phyloP scores from a whole-genome alignment of 2,797 vertebrate species.

The Acrossocheilus fasciatus region DNA sequence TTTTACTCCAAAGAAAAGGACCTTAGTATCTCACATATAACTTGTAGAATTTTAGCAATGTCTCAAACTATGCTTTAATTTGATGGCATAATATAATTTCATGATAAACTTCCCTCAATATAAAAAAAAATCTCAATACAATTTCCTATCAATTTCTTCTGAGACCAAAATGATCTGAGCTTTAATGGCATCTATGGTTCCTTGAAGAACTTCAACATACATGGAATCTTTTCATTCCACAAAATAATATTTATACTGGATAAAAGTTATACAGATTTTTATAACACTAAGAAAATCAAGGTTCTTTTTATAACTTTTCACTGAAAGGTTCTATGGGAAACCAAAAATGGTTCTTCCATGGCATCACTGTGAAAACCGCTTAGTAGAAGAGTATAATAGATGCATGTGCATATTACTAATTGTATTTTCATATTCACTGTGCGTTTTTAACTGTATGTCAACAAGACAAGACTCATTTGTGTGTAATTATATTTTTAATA shows the following conservation, averaged over 20 bases:
- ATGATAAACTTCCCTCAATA: background rate
- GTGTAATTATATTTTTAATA: background rate
- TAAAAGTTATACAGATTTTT: too few relatives aligned
- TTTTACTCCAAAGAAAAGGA: background rate
- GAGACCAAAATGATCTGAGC: background rate
- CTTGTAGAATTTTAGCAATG: background rate
- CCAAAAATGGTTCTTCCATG: background rate
- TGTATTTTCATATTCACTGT: background rate
- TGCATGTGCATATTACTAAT: background rate
- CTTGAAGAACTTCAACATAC: background rate
- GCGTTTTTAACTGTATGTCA: background rate
- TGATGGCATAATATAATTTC: background rate
- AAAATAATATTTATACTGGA: background rate
- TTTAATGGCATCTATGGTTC: background rate
- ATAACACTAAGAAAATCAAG: background rate
- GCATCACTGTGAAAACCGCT: too few relatives aligned
- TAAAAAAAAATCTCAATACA: background rate
- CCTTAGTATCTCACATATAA: background rate
- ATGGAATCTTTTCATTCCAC: background rate
- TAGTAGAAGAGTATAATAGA: too few relatives aligned
- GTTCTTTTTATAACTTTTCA: background rate
- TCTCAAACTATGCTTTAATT: background rate
- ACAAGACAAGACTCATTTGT: background rate
- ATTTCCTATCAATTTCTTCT: background rate
- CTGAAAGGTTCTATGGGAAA: background rate